Base-by-base conservation (phyloP, 2,888 invertebrate genomes). In the Lacanobia wlatinum region DNA sequence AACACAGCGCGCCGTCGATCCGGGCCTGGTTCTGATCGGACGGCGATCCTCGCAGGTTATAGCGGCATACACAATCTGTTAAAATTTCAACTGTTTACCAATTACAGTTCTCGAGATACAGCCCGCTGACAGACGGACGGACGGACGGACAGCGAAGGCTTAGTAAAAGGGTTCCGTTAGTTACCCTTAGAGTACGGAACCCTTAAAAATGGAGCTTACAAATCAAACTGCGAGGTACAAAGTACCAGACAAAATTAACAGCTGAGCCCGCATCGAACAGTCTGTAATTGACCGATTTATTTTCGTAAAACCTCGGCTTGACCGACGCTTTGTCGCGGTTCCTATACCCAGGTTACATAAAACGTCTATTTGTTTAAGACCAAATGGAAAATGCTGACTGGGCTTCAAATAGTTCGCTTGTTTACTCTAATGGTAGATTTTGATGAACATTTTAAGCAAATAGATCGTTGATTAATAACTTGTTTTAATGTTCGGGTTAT, bases 261-360 rank as follows among this genome's bases (percentile, higher is more conserved):
- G 68, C 81, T 80, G 76, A 28, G 68, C 53, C 76, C 72, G 53
- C 72, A 72, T 80, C 21, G 72, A 68, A 58, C 56, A 10, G 53
- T 58, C 50, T 9, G 64, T 76, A 68, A 80, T 76, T 76, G 68
- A 61, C 48, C 64, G 61, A 80, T 80, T 80, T 72, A 76, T 76
- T 76, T 71, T 59, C 38, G 46, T 16, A 59, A 80, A 76, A 65
- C 72, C 76, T 61, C 14, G n/a, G 58, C 28, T 50, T 68, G 68
- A 76, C 71, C 76, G 60, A 59, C 14, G 28, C 58, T 72, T 68
- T 72, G 53, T 68, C 67, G 60, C 5, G 28, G 61, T 64, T 58
- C 10, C 50, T 56, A 63, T 58, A 14, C 10, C 3, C 46, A 66
- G 43, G 50, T 62, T 55, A 64, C 40, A 64, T 64, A 53, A 34